Evolutionary conservation across 2,797 vertebrate species (phyloP).

Genomic region (Acipenser transmontanus): DNA sequence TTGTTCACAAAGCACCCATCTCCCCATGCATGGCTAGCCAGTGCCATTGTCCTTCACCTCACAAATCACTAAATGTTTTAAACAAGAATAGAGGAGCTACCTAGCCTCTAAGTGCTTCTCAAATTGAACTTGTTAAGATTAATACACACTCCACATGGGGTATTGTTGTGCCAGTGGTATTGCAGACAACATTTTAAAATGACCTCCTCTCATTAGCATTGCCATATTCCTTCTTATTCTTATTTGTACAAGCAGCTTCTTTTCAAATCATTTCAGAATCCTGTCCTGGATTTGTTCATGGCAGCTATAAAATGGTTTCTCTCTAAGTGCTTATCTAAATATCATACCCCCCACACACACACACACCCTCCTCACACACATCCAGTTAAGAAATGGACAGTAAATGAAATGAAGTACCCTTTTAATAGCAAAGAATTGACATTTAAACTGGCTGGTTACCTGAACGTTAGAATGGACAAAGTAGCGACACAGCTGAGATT

Average conservation of each 20-base stretch:
- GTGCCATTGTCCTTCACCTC: too few species aligned
- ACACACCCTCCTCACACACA: not conserved
- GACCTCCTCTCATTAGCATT: not conserved
- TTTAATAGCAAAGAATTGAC: slow-evolving; percentile 16
- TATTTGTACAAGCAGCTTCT: not conserved
- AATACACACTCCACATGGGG: too few species aligned
- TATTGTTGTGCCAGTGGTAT: too few species aligned
- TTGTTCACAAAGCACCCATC: not conserved
- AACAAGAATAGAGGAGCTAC: too few species aligned
- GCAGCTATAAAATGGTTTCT: not conserved
- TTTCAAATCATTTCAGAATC: not conserved
- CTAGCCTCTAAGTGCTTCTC: too few species aligned
- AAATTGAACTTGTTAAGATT: too few species aligned
- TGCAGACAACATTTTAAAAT: not conserved
- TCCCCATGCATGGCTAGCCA: too few species aligned
- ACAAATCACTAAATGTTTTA: too few species aligned
- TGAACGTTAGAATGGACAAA: not conserved
- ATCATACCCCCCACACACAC: not conserved
- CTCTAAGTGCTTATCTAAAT: not conserved
- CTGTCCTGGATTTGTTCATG: not conserved
- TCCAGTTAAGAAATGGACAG: not conserved
- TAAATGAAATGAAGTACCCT: slow-evolving; percentile 5
- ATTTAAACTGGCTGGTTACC: slow-evolving; percentile 1
- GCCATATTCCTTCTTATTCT: not conserved
- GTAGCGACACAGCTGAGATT: not conserved